phyloP scores from a whole-genome alignment of 2,113 vertebrate genomes.

The Gallinago undulata region DNA sequence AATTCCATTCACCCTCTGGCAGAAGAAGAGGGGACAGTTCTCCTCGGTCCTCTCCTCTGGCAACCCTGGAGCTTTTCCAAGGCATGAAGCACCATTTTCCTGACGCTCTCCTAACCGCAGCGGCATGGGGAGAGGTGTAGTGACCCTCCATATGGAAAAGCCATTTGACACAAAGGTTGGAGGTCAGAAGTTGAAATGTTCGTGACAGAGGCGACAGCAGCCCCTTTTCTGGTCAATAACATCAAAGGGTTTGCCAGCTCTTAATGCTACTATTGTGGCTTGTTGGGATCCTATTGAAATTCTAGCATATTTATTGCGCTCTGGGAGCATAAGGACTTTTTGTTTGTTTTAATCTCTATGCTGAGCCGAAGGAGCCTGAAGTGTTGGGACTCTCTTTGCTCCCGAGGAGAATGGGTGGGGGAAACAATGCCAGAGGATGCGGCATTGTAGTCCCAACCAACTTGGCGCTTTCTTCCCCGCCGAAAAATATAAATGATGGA shows the following conservation, averaged over 20 bases:
- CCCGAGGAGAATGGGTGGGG: neutral
- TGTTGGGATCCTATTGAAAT: slow-evolving; percentile 70
- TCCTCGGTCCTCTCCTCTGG: neutral
- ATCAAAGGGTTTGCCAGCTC: slow-evolving; percentile 70
- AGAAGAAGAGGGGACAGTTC: neutral
- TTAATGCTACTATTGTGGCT: slow-evolving; percentile 66
- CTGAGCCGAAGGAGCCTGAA: slow-evolving; percentile 1
- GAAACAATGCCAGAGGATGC: slow-evolving; percentile 28
- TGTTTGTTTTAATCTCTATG: slow-evolving; percentile 60
- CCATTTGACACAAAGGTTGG: slow-evolving; percentile 71
- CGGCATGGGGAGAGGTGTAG: slow-evolving; percentile 23
- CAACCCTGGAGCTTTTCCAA: neutral
- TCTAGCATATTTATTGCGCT: slow-evolving; percentile 69
- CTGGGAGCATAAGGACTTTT: slow-evolving; percentile 42
- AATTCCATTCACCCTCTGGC: neutral
- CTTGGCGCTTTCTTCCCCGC: neutral
- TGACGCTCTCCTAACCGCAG: slow-evolving; percentile 23
- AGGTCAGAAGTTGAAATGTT: slow-evolving; percentile 80
- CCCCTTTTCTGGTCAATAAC: slow-evolving; percentile 67
- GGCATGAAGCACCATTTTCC: slow-evolving; percentile 10
- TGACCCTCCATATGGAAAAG: slow-evolving; percentile 65
- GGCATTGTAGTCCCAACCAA: slow-evolving; percentile 13
- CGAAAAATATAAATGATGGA: slow-evolving; percentile 10
- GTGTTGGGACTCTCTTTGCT: neutral
- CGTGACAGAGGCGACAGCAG: slow-evolving; percentile 65